Percentiles rank a stretch among this genome's conserved stretches.
Evolutionary conservation across 2,888 invertebrate genomes (phyloP).

Genomic region (Eumerus sabulonum): DNA sequence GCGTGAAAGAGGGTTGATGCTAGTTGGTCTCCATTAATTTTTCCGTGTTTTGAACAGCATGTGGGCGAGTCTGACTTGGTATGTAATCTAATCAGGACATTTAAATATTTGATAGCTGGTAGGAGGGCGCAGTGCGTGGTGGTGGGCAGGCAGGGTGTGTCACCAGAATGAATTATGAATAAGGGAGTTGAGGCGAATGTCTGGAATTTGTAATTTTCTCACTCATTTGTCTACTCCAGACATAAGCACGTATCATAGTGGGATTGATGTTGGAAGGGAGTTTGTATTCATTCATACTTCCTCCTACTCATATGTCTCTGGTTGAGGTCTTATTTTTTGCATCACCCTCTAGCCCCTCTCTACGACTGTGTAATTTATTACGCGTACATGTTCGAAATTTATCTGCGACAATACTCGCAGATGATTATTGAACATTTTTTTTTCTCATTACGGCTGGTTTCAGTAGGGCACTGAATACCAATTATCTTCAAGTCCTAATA

Average conservation of each 20-base stretch:
- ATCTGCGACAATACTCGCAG: constrained; percentile 20
- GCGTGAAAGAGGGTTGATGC: not conserved
- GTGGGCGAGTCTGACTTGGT: constrained; percentile 2
- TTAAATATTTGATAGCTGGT: constrained; percentile 56
- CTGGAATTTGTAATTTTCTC: constrained; percentile 60
- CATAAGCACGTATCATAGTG: not conserved
- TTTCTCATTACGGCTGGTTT: too few species aligned
- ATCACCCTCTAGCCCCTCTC: too few species aligned
- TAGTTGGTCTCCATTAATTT: too few species aligned
- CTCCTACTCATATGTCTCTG: not conserved
- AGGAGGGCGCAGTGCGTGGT: not conserved
- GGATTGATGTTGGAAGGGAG: not conserved
- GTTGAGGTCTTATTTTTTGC: too few species aligned
- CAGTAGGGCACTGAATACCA: too few species aligned
- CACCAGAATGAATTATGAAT: constrained; percentile 43
- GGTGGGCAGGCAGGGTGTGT: not conserved
- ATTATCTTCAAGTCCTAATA: too few species aligned
- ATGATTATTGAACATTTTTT: constrained; percentile 21
- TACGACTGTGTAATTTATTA: constrained; percentile 45
- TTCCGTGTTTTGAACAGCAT: too few species aligned
- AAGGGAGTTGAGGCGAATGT: constrained; percentile 25
- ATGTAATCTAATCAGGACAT: constrained; percentile 53
- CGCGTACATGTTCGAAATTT: constrained; percentile 44
- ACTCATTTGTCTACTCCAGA: constrained; percentile 42
- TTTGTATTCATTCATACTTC: constrained; percentile 7